Evolutionary conservation across 2,797 vertebrate species (phyloP).

Genomic region (Echeneis naucrates): DNA sequence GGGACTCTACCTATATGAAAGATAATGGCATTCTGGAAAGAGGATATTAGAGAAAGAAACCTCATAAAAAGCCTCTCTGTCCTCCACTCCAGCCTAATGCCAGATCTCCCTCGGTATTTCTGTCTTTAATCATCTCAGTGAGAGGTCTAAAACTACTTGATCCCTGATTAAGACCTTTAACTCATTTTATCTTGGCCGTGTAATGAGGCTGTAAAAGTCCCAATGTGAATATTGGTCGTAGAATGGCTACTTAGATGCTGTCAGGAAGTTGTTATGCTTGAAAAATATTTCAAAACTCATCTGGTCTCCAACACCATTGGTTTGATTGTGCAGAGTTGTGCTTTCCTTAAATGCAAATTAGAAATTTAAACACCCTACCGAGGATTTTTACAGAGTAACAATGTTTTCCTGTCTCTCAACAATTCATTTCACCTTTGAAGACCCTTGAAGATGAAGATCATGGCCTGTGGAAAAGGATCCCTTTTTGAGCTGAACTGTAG

Average conservation of each 20-base stretch:
- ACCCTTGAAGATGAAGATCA: constrained; percentile 44
- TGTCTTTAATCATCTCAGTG: constrained; percentile 70
- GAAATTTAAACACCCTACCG: constrained; percentile 5
- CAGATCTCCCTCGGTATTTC: constrained; percentile 65
- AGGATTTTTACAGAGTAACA: constrained; percentile 27
- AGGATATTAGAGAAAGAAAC: constrained; percentile 50
- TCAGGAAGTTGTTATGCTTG: constrained; percentile 40
- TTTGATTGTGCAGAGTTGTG: constrained; percentile 26
- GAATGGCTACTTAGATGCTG: constrained; percentile 44
- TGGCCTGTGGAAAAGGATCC: constrained; percentile 46
- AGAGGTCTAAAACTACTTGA: constrained; percentile 65
- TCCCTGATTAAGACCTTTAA: constrained; percentile 70
- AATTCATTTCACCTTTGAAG: constrained; percentile 39
- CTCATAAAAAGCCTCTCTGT: constrained; percentile 46
- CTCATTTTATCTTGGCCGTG: constrained; percentile 62
- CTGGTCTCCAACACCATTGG: constrained; percentile 13
- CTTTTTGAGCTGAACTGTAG: constrained; percentile 33
- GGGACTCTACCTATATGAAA: constrained; percentile 37
- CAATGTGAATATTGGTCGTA: constrained; percentile 25
- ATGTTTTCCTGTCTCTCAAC: constrained; percentile 7
- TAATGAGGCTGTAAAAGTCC: constrained; percentile 65
- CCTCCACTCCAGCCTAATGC: constrained; percentile 45
- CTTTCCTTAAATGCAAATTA: constrained; percentile 29
- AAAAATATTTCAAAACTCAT: constrained; percentile 35
- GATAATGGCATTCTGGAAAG: constrained; percentile 22